phyloP scores from a whole-genome alignment of 2,888 invertebrate species.

The Bimastos eiseni region DNA sequence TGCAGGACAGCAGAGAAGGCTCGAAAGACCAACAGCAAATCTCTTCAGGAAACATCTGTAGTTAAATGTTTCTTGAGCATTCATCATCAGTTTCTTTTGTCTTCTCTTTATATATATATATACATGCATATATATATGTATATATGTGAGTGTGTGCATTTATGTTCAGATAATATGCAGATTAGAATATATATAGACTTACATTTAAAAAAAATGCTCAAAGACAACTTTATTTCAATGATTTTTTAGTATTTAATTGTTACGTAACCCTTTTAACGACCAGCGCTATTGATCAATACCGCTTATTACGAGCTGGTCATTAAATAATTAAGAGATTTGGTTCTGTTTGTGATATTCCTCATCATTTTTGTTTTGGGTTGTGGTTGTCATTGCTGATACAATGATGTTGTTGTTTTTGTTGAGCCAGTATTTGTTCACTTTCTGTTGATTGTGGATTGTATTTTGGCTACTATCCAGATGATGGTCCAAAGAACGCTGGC shows the following conservation, averaged over 20 bases:
- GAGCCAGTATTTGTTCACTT: not conserved
- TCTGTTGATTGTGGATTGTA: not conserved
- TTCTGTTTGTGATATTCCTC: no score
- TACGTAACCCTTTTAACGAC: no score
- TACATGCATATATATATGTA: not conserved
- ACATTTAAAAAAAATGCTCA: not conserved
- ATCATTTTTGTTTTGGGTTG: no score
- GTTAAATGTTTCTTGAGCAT: no score
- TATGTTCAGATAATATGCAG: not conserved
- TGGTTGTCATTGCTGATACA: not conserved
- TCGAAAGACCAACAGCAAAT: not conserved
- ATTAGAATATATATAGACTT: not conserved
- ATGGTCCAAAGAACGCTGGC: constrained; percentile 58
- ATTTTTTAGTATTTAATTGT: no score
- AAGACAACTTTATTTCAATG: no score
- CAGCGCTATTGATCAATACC: no score
- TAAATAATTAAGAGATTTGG: no score
- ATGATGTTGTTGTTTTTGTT: not conserved
- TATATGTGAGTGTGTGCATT: constrained; percentile 10
- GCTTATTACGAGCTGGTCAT: no score
- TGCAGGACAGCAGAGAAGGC: not conserved
- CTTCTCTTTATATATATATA: not conserved
- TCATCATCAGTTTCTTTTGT: no score
- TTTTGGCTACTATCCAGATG: constrained; percentile 35
- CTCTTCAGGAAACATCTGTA: no score